Evolutionary conservation across 2,888 invertebrate species (phyloP), one percentile per base, ranked within the genome.

Genomic region (Lordiphosa fenestrarum): DNA sequence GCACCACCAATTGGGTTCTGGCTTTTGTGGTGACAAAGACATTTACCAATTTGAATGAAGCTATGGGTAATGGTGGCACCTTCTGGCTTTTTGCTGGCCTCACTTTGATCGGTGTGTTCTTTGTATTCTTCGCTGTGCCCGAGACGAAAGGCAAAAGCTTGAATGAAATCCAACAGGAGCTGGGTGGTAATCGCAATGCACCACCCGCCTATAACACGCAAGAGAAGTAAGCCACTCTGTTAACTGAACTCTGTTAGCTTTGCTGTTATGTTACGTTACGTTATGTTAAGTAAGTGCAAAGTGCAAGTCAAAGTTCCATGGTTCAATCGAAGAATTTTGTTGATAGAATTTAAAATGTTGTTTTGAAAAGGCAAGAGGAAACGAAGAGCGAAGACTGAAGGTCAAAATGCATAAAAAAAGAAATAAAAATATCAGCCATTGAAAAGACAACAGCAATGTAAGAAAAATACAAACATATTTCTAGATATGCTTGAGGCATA

Each of bases 11-110:
- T 87, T 96, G 96, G 96, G 88, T 94, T 12, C 90, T 95, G 73
- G 94, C 94, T 40, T 96, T 96, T 87, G 83, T 95, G 0, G 94
- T 96, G 0, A 96, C 96, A 0, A 94, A 94, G 78, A 93, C 93
- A 23, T 95, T 94, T 73, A 88, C 90, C 36, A 91, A 92, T 23
- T 75, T 95, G 50, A 92, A 91, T 41, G 52, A 63, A 0, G 85
- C 90, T 0, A 90, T 94, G 21, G 93, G 93, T 0, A 85, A 89
- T 1, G 93, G 93, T 36, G 91, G 91, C 62, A 93, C 94, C 25
- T 95, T 95, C 88, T 95, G 94, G 93, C 87, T 95, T 38, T 96
- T 95, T 82, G 92, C 94, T 1, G 92, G 89, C 0, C 90, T 95
- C 30, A 94, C 94, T 80, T 80, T 92, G 0, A 3, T 93, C 0